A percentile compares a stretch with the other conserved stretches of the same genome.
These are phyloP conservation scores for Mus spicilegus DNA, from an alignment of 2,113 vertebrate species.

Conservation along the genomic window DNA sequence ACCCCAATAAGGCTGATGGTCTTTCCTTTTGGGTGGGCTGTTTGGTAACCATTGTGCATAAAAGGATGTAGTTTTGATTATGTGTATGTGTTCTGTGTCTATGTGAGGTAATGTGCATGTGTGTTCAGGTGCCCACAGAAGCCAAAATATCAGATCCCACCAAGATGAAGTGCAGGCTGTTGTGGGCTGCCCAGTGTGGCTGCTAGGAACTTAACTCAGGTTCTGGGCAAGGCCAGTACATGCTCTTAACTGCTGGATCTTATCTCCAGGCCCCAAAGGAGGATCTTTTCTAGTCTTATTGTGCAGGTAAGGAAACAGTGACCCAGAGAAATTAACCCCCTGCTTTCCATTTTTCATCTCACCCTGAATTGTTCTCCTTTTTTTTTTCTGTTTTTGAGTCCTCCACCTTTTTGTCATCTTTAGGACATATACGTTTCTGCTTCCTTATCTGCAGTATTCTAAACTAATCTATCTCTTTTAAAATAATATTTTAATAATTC, in stretches of 20 bases:
- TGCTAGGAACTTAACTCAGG: background rate
- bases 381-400: background rate
- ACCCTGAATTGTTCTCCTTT: background rate
- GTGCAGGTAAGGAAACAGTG: background rate
- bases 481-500: background rate
- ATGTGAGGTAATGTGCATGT: background rate
- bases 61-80: background rate
- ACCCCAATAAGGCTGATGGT: background rate
- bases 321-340: background rate
- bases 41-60: background rate
- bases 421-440: background rate
- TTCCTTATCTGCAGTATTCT: background rate
- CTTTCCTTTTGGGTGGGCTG: background rate
- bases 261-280: background rate
- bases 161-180: too few relatives aligned
- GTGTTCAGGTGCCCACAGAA: background rate
- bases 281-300: background rate
- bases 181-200: background rate
- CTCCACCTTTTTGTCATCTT: background rate
- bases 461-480: background rate
- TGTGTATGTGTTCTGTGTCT: background rate
- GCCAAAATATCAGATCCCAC: background rate
- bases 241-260: background rate
- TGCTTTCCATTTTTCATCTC: background rate
- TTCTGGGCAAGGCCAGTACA: background rate